Base-by-base conservation (phyloP, 2,113 vertebrate species). In the Petrocephalus microphthalmus region DNA sequence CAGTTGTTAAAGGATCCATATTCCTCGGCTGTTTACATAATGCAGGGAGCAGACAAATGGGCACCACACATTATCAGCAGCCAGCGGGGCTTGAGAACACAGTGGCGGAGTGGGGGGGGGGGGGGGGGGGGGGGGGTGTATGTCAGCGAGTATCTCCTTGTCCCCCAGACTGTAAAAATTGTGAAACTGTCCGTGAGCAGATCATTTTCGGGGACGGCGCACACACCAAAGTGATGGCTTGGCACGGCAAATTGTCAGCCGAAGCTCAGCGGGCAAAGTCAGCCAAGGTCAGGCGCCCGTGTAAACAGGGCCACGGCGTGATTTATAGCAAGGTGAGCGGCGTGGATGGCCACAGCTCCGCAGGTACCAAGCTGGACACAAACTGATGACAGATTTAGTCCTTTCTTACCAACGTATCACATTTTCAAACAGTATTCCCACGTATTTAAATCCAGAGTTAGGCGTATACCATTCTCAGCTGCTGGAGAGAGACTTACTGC, bases 191-290 rank as follows among this genome's bases (percentile, higher is more conserved):
- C 84, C 53, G 90, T 89, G 91, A 91, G 85, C 74, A 42, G 53
- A 90, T 90, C 88, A 92, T 93, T 94, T 91, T 91, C 91, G 89
- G 83, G 90, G 92, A 86, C 89, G 89, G 37, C 5, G 10, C 89
- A 78, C 87, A 88, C 85, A 91, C 89, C 71, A 91, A 92, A 87
- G 89, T 89, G 90, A 90, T 87, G 91, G 93, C 91, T 29, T 90
- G 90, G 86, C 89, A 89, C 56, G 92, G 88, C 7, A 74, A 51
- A 89, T 92, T 96, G 95, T 93, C 94, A 95, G 89, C 95, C 94
- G 95, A 92, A 94, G 92, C 93, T 92, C 92, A 89, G 8, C 92
- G 86, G 83, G 91, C 92, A 95, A 94, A 93, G 95, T 95, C 92
- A 88, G 51, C 94, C 94, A 96, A 96, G 95, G 95, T 94, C 94